Conservation (phyloP, 2,888 invertebrate genomes). For the Lathronympha strigana region DNA sequence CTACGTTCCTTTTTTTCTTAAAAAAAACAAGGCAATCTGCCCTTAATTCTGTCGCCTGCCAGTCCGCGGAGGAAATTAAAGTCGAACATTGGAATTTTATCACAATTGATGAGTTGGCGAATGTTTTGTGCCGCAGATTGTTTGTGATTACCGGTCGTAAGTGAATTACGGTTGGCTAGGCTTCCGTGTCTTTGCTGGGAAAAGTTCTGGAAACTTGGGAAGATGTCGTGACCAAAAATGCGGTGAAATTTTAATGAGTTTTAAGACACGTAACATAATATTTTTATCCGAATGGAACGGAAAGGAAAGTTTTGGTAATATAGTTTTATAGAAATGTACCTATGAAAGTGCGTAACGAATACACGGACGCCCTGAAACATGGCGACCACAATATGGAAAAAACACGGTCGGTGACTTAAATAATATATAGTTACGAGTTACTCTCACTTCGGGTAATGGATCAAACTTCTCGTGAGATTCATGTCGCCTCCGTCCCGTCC, state of each 20-base stretch:
- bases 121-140: constrained; percentile 37
- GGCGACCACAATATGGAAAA: too few relatives aligned
- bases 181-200: constrained; percentile 26
- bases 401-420: too few relatives aligned
- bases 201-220: constrained; percentile 7
- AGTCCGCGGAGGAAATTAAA: constrained; percentile 56
- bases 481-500: too few relatives aligned
- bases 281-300: too few relatives aligned
- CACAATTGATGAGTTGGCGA: constrained; percentile 40
- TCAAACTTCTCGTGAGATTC: too few relatives aligned
- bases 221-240: background rate
- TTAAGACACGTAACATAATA: too few relatives aligned
- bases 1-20: constrained; percentile 51
- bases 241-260: background rate
- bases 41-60: constrained; percentile 58
- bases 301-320: too few relatives aligned
- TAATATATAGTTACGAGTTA: too few relatives aligned
- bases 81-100: constrained; percentile 53
- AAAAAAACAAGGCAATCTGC: constrained; percentile 56
- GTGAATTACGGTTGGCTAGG: constrained; percentile 24
- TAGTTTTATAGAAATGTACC: too few relatives aligned
- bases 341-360: too few relatives aligned
- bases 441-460: too few relatives aligned
- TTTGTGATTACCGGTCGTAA: constrained; percentile 34
- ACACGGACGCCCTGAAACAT: too few relatives aligned